These are phyloP conservation scores for Aselliscus stoliczkanus DNA, from an alignment of 2,797 vertebrate genomes.

Conservation along the genomic window DNA sequence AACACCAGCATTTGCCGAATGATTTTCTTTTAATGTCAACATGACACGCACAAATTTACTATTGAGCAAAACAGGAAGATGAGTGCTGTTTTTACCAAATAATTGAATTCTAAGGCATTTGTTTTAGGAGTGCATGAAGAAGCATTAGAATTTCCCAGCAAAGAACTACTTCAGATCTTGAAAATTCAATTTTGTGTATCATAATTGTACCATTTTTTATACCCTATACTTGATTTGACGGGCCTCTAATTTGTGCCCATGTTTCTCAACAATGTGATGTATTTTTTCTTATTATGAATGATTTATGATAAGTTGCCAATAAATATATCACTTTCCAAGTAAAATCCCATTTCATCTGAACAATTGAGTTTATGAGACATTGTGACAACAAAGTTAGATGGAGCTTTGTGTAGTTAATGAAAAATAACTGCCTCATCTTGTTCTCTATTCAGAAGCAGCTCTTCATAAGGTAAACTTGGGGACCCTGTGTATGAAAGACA, in stretches of 20 bases:
- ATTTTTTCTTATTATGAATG: neutral
- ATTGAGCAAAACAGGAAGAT: neutral
- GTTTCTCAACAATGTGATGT: neutral
- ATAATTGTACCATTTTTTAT: neutral
- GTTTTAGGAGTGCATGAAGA: constrained; percentile 31
- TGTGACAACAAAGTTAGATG: neutral
- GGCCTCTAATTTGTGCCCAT: neutral
- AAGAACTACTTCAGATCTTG: neutral
- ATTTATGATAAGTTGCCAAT: neutral
- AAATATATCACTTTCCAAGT: constrained; percentile 2
- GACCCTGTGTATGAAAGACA: neutral
- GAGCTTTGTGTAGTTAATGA: neutral
- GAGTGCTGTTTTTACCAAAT: neutral
- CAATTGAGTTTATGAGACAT: neutral
- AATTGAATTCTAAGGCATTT: constrained; percentile 13
- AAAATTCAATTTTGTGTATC: constrained; percentile 32
- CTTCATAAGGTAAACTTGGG: neutral
- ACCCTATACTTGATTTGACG: neutral
- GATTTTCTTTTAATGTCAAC: neutral
- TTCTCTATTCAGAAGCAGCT: neutral
- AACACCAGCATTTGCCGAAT: neutral
- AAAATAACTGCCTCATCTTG: neutral
- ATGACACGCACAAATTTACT: neutral
- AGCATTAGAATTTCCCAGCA: neutral
- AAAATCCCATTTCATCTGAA: constrained; percentile 36